phyloP scores from a whole-genome alignment of 2,113 vertebrate genomes.

The Daubentonia madagascariensis region DNA sequence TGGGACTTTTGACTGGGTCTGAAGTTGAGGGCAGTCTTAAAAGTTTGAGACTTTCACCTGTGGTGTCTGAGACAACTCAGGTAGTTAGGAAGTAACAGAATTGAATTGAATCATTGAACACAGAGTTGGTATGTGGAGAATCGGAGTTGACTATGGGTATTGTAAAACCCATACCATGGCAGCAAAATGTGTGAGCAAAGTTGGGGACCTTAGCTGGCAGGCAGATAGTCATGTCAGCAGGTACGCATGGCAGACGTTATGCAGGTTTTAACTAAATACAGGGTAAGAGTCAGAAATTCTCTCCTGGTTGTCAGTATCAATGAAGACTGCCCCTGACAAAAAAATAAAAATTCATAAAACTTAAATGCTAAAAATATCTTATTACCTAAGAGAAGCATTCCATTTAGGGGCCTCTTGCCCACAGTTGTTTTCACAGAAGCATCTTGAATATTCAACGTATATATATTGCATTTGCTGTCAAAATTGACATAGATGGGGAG shows the following conservation, averaged over 20 bases:
- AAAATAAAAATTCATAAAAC: slow-evolving; percentile 2
- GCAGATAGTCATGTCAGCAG: neutral
- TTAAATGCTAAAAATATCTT: neutral
- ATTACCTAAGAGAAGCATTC: neutral
- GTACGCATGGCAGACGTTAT: neutral
- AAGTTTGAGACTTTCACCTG: neutral
- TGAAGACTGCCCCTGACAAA: neutral
- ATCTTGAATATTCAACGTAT: neutral
- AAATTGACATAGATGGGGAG: neutral
- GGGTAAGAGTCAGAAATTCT: neutral
- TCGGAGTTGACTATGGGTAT: neutral
- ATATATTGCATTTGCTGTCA: neutral
- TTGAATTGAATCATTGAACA: neutral
- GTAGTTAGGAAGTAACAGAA: neutral
- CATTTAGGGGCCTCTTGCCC: neutral
- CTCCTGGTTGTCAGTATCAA: neutral
- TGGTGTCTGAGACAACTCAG: neutral
- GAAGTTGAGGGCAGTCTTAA: neutral
- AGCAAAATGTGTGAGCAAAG: neutral
- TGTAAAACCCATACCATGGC: neutral
- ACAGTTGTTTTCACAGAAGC: neutral
- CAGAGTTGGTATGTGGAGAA: neutral
- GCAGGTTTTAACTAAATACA: neutral
- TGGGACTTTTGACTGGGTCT: neutral
- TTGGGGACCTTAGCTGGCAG: neutral